phyloP scores from a whole-genome alignment of 2,797 vertebrate genomes.

The Onychomys leucogaster region DNA sequence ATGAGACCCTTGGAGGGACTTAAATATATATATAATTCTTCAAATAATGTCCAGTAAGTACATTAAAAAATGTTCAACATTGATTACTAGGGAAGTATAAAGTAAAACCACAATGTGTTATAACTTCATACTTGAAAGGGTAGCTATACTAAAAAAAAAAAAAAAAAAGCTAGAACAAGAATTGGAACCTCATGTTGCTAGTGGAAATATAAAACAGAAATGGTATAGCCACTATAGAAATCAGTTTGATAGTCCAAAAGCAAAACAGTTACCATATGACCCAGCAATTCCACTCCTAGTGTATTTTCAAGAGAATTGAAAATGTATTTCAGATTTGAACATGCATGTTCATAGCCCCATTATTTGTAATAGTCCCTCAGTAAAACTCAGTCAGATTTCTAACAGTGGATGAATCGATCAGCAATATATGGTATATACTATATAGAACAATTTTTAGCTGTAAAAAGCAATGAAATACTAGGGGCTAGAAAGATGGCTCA shows the following conservation, averaged over 20 bases:
- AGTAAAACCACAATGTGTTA: background rate
- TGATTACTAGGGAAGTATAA: background rate
- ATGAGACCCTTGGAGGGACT: background rate
- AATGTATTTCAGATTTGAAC: background rate
- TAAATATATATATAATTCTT: background rate
- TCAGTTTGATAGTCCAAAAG: background rate
- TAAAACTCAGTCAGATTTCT: background rate
- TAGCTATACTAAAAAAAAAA: background rate
- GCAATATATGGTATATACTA: background rate
- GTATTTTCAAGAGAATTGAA: background rate
- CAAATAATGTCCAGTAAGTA: background rate
- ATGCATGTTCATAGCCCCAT: background rate
- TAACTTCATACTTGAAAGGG: background rate
- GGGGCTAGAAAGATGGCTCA: background rate
- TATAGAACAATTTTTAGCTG: background rate
- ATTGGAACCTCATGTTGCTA: background rate
- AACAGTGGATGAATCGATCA: background rate
- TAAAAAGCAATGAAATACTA: background rate
- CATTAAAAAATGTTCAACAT: background rate
- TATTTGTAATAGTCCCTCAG: background rate
- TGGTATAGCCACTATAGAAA: too few relatives aligned
- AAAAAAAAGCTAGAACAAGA: background rate
- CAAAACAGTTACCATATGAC: background rate
- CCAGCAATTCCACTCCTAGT: background rate
- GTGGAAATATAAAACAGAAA: background rate